Percentiles rank a stretch among this genome's conserved stretches.
phyloP scores from a whole-genome alignment of 2,797 vertebrate species.

The Eleutherodactylus coqui region DNA sequence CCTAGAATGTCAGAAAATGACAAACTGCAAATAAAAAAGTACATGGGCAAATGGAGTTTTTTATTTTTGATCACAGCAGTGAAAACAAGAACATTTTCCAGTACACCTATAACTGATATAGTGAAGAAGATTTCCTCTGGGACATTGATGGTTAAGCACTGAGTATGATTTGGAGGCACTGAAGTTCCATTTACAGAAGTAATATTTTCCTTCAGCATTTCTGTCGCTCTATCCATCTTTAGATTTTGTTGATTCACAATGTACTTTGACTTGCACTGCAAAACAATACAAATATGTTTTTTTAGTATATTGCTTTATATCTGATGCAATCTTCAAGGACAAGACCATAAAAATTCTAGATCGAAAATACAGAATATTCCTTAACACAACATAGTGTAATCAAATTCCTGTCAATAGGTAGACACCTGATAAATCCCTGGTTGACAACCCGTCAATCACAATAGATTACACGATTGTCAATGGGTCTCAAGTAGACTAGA shows the following conservation, averaged over 20 bases:
- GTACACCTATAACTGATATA: conserved; percentile 82
- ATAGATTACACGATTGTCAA: too few relatives aligned
- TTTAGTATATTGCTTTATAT: not conserved
- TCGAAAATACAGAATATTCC: not conserved
- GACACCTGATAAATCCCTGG: too few relatives aligned
- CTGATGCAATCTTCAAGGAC: too few relatives aligned
- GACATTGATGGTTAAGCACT: conserved; percentile 83
- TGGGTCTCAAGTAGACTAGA: too few relatives aligned
- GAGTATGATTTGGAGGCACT: conserved; percentile 72
- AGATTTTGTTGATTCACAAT: conserved; percentile 47
- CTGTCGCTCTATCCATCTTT: conserved; percentile 64
- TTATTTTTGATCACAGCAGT: conserved; percentile 84
- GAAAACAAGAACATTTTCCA: conserved; percentile 90
- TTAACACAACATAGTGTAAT: too few relatives aligned
- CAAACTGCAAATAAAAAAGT: conserved; percentile 94
- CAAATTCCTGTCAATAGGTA: too few relatives aligned
- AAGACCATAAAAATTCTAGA: not conserved
- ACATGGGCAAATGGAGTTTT: conserved; percentile 83
- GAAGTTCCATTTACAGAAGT: conserved; percentile 64
- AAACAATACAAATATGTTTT: not conserved
- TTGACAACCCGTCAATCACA: too few relatives aligned
- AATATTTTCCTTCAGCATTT: conserved; percentile 53
- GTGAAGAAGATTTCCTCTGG: conserved; percentile 87
- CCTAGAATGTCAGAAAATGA: conserved; percentile 92
- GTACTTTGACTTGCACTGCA: not conserved